Percentiles rank a stretch among this genome's conserved stretches.
These are phyloP conservation scores for Atherinosoma microstoma DNA, from an alignment of 2,797 vertebrate genomes.

Conservation along the genomic window DNA sequence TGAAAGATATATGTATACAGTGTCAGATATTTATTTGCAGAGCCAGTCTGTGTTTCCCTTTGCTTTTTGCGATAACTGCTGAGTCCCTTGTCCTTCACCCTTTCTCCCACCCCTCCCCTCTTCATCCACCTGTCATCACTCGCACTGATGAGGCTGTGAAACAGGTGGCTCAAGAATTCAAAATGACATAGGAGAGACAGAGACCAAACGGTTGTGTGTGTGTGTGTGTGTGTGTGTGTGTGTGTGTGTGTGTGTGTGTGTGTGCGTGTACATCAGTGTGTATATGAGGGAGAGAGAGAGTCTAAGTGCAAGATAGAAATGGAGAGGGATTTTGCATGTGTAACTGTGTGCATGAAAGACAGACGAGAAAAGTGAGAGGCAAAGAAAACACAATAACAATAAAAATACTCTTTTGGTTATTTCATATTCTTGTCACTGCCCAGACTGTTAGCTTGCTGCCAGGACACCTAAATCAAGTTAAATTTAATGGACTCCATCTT, in stretches of 20 bases:
- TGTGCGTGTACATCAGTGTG: too few species aligned
- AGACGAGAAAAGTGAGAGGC: conserved; percentile 28
- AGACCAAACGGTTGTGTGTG: conserved; percentile 55
- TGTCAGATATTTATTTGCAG: conserved; percentile 33
- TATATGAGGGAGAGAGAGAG: not conserved
- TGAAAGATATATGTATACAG: conserved; percentile 5
- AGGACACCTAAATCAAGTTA: conserved; percentile 59
- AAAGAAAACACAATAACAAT: conserved; percentile 35
- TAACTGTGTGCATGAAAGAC: conserved; percentile 28
- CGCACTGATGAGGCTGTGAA: conserved; percentile 69
- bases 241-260: conserved; percentile 15
- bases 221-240: conserved; percentile 31
- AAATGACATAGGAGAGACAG: conserved; percentile 67
- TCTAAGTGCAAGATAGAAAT: conserved; percentile 3
- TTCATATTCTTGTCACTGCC: conserved; percentile 21
- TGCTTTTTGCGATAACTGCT: conserved; percentile 30
- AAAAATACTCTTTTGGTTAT: conserved; percentile 20
- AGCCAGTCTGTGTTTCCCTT: conserved; percentile 41
- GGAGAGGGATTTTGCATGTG: conserved; percentile 22
- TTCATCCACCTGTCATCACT: conserved; percentile 79
- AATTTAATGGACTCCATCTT: conserved; percentile 59
- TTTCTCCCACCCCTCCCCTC: conserved; percentile 41
- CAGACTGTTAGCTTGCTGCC: conserved; percentile 25
- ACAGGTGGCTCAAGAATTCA: conserved; percentile 79
- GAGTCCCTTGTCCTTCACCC: conserved; percentile 68